These are phyloP conservation scores for Phoxinus phoxinus DNA, from an alignment of 2,113 vertebrate genomes.

Conservation along the genomic window DNA sequence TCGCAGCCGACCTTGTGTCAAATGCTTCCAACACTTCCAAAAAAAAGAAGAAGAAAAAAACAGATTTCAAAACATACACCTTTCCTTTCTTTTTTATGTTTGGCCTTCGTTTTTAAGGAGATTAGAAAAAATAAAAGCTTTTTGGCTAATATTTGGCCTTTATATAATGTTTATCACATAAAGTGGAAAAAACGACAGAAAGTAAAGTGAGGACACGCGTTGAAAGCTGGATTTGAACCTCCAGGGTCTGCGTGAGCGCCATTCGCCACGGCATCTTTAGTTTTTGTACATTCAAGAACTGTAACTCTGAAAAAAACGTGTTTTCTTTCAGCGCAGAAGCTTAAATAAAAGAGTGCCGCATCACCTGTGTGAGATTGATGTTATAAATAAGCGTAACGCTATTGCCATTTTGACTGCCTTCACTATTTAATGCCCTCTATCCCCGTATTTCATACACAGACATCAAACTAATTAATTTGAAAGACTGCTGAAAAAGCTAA, in stretches of 20 bases:
- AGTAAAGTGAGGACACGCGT: not conserved
- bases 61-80: not conserved
- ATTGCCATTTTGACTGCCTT: constrained; percentile 16
- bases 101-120: not conserved
- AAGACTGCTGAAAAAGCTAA: constrained; percentile 25
- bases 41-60: not conserved
- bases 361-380: constrained; percentile 17
- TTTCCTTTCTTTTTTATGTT: not conserved
- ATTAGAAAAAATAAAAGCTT: not conserved
- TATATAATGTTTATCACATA: not conserved
- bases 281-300: not conserved
- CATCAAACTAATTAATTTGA: constrained; percentile 41
- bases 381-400: not conserved
- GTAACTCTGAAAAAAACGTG: not conserved
- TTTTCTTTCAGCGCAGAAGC: not conserved
- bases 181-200: not conserved
- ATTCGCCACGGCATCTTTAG: not conserved
- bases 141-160: not conserved
- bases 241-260: not conserved
- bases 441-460: not conserved
- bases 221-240: not conserved
- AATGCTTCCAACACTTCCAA: not conserved
- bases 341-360: constrained; percentile 21
- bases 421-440: not conserved
- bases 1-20: not conserved